A percentile compares a stretch with the other conserved stretches of the same genome.
Evolutionary conservation across 2,888 invertebrate genomes (phyloP).

Genomic region (Agriotes lineatus): DNA sequence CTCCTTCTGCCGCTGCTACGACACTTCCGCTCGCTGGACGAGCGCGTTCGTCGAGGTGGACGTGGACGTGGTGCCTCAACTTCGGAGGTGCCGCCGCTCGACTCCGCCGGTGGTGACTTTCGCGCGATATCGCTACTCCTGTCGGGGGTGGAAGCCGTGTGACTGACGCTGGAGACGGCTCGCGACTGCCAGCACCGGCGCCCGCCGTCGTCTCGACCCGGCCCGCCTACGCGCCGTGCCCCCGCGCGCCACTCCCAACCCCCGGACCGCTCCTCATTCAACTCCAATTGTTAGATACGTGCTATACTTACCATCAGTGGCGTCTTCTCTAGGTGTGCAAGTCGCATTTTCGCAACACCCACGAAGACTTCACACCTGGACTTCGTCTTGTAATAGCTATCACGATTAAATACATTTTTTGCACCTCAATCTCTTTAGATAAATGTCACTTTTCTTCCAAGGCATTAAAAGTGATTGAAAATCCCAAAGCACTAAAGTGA

Average conservation of each 20-base stretch:
- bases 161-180: conserved; percentile 62
- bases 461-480: no score
- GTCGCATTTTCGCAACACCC: conserved; percentile 20
- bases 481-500: no score
- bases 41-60: neutral
- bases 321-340: conserved; percentile 22
- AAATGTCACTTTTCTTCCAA: no score
- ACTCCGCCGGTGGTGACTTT: conserved; percentile 15
- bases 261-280: conserved; percentile 61
- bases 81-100: neutral
- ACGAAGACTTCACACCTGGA: neutral
- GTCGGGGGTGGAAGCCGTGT: conserved; percentile 46
- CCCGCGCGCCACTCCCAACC: conserved; percentile 43
- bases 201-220: conserved; percentile 59
- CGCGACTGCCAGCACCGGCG: conserved; percentile 65
- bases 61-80: neutral
- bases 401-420: no score
- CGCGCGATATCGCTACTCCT: conserved; percentile 44
- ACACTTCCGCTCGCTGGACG: neutral
- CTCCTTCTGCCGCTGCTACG: conserved; percentile 12
- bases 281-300: conserved; percentile 46
- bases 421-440: no score
- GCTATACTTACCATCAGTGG: conserved; percentile 23
- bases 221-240: conserved; percentile 57
- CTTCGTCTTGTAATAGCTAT: neutral